These are phyloP conservation scores for Oophaga sylvatica DNA, from an alignment of 2,797 vertebrate genomes.

Conservation along the genomic window DNA sequence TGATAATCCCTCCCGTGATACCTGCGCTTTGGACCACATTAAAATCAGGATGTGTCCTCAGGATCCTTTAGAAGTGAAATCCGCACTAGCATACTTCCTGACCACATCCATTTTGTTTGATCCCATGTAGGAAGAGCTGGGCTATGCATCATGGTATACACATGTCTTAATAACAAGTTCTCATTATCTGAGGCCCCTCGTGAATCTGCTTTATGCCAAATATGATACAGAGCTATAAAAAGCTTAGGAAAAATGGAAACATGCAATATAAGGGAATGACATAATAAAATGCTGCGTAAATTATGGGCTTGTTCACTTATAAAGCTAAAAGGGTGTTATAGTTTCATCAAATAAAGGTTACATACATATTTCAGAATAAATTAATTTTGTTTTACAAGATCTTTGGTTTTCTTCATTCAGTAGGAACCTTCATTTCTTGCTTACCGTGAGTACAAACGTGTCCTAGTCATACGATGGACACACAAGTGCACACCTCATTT, in stretches of 20 bases:
- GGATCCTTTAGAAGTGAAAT: conserved; percentile 13
- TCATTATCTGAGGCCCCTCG: background rate
- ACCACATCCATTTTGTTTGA: conserved; percentile 49
- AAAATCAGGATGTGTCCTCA: conserved; percentile 42
- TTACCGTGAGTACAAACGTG: too few relatives aligned
- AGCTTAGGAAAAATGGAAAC: conserved; percentile 3
- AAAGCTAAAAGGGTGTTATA: background rate
- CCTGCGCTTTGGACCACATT: background rate
- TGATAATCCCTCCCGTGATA: conserved; percentile 16
- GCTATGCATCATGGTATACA: background rate
- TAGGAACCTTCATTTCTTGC: too few relatives aligned
- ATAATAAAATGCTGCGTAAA: background rate
- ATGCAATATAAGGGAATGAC: background rate
- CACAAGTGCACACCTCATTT: too few relatives aligned
- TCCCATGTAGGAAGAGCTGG: conserved; percentile 24
- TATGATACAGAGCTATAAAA: conserved; percentile 5
- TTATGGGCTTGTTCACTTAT: background rate
- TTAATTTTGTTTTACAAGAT: too few relatives aligned
- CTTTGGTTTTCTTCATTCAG: too few relatives aligned
- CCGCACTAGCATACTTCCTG: background rate
- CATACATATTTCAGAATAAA: too few relatives aligned
- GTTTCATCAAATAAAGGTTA: background rate
- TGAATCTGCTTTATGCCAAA: conserved; percentile 8
- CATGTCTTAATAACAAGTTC: conserved; percentile 15
- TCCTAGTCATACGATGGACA: too few relatives aligned